These are phyloP conservation scores for Passerina amoena DNA, from an alignment of 2,113 vertebrate species.

Conservation along the genomic window DNA sequence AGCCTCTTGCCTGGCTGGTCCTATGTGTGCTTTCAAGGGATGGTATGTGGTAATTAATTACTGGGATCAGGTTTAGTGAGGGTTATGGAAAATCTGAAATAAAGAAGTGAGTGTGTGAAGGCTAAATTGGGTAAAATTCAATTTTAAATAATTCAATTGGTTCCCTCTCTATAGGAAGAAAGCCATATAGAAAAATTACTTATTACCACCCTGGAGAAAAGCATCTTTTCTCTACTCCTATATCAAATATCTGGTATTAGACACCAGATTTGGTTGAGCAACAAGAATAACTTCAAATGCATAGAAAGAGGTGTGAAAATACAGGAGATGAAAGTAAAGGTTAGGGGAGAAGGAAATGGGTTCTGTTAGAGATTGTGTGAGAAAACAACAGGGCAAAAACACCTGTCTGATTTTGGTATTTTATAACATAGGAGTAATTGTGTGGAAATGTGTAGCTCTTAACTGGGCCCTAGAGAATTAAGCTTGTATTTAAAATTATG, in stretches of 20 bases:
- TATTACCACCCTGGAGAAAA: neutral
- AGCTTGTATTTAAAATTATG: neutral
- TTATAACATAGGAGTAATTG: neutral
- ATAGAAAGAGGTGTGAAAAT: neutral
- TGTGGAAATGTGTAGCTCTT: neutral
- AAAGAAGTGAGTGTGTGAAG: neutral
- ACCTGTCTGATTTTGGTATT: neutral
- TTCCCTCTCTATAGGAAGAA: neutral
- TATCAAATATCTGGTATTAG: neutral
- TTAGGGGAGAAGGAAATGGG: neutral
- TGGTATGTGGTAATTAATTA: neutral
- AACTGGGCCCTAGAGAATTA: neutral
- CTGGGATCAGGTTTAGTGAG: neutral
- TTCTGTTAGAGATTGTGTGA: neutral
- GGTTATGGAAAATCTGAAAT: neutral
- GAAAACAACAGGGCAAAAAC: neutral
- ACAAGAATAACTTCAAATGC: neutral
- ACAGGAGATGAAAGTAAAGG: neutral
- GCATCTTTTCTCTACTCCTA: neutral
- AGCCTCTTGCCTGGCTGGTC: neutral
- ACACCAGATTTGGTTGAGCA: neutral
- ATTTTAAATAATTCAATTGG: neutral
- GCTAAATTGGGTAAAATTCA: neutral
- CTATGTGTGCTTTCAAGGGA: neutral
- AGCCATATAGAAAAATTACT: neutral